Base-by-base conservation (phyloP, 2,113 vertebrate species). In the Myotis yumanensis region DNA sequence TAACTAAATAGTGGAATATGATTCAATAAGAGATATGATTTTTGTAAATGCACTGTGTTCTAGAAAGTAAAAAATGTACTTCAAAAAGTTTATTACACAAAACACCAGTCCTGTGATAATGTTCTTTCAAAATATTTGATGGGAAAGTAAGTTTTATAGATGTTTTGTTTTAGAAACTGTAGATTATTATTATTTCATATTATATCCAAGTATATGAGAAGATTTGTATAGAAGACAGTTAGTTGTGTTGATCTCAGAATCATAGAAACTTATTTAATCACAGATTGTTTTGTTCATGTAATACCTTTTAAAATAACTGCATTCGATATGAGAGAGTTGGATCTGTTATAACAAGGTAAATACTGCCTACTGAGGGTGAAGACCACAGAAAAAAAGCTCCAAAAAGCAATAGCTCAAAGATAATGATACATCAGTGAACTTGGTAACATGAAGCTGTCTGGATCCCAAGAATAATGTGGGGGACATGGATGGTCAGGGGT, bases 21-120 rank as follows among this genome's bases (percentile, higher is more conserved):
- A 11, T 73, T 85, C 68, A 32, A 64, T 64, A 86, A 12, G 32
- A 81, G 90, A 91, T 90, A 79, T 69, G 3, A 69, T 54, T 37
- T 32, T 25, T 72, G 1, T 84, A 84, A 86, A 89, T 86, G 84
- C n/a, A 51, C 11, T 90, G 35, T 85, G 3, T 75, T 54, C 64
- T 23, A 84, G 17, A 40, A 54, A 79, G 15, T 11, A 84, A 16
- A 83, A 86, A 30, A 64, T 64, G 25, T 22, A 16, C 37, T 80
- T n/a, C 15, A 35, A 25, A 79, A 92, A 64, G 3, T 59, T 84
- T 64, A 51, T 92, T 46, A 66, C 32, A 84, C 12, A 20, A 81
- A 64, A 37, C 25, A 30, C 4, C 71, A 10, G 11, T 52, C 4
- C n/a, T 15, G 0, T 52, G 48, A 64, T 51, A 35, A 84, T 25